Evolutionary conservation across 2,888 invertebrate genomes (phyloP).

Genomic region (Oligia strigilis): DNA sequence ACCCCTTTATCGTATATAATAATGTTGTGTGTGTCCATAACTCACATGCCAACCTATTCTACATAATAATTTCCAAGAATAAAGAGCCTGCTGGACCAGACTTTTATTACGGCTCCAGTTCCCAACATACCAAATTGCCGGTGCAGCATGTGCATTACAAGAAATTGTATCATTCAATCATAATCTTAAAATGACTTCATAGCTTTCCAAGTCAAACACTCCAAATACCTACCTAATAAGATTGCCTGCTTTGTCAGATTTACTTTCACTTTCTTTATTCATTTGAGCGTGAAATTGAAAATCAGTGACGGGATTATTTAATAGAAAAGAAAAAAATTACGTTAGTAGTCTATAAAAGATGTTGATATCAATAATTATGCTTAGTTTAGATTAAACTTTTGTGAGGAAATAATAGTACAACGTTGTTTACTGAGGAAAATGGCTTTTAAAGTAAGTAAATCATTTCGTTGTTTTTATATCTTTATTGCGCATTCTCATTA

Average conservation of each 20-base stretch:
- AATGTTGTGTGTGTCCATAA: not conserved
- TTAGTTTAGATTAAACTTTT: slow-evolving; percentile 71
- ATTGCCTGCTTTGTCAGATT: slow-evolving; percentile 60
- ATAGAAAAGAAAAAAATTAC: slow-evolving; percentile 71
- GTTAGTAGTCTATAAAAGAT: slow-evolving; percentile 78
- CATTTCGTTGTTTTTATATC: not conserved
- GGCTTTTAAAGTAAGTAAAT: slow-evolving; percentile 73
- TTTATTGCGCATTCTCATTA: not conserved
- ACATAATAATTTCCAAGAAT: too few species aligned
- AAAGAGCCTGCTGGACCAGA: too few species aligned
- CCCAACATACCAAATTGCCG: not conserved
- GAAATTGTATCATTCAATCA: not conserved
- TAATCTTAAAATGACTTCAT: slow-evolving; percentile 17
- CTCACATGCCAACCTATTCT: not conserved
- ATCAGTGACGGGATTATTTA: slow-evolving; percentile 71
- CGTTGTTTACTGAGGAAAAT: slow-evolving; percentile 56
- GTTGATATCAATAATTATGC: slow-evolving; percentile 61
- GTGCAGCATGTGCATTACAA: not conserved
- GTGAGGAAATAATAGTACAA: slow-evolving; percentile 55
- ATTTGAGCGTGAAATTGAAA: slow-evolving; percentile 84
- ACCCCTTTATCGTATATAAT: too few species aligned
- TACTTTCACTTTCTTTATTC: slow-evolving; percentile 84
- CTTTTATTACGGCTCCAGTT: too few species aligned
- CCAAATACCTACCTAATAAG: slow-evolving; percentile 45
- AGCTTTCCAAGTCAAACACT: slow-evolving; percentile 36